A percentile compares a stretch with the other conserved stretches of the same genome.
phyloP scores from a whole-genome alignment of 2,113 vertebrate species.

The Trachemys scripta region DNA sequence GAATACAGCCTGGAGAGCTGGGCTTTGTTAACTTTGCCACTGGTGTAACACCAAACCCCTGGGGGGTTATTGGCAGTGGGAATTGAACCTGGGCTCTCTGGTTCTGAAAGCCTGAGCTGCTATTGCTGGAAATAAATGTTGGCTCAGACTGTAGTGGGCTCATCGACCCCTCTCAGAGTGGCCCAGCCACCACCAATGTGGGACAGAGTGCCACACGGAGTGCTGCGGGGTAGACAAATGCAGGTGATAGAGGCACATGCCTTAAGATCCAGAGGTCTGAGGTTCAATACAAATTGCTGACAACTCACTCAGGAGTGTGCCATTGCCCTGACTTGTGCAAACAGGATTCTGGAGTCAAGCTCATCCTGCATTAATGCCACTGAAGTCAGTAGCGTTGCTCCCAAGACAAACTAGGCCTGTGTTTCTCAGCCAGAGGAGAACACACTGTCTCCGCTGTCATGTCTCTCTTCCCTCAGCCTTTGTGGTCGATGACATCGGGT shows the following conservation, averaged over 20 bases:
- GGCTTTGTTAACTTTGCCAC: neutral
- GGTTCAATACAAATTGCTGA: neutral
- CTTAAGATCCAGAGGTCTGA: neutral
- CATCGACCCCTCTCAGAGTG: neutral
- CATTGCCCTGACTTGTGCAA: neutral
- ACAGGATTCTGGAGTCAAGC: neutral
- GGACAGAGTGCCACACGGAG: neutral
- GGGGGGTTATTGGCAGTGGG: neutral
- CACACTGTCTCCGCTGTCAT: neutral
- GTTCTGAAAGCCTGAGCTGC: neutral
- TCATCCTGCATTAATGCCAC: neutral
- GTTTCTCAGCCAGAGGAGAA: neutral
- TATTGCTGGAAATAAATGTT: neutral
- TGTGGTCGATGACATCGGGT: slow-evolving; percentile 75
- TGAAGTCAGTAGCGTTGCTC: neutral
- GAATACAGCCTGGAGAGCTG: neutral
- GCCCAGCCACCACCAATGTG: neutral
- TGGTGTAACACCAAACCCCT: neutral
- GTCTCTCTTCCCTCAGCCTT: slow-evolving; percentile 76
- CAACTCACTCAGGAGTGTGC: neutral
- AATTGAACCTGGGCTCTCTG: neutral
- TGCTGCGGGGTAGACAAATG: neutral
- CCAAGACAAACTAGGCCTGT: too few relatives aligned
- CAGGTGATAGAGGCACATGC: neutral
- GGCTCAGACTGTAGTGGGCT: neutral